Evolutionary conservation across 1,140 invertebrate species (phyloP).

Genomic region (Drosophila pallidifrons): DNA sequence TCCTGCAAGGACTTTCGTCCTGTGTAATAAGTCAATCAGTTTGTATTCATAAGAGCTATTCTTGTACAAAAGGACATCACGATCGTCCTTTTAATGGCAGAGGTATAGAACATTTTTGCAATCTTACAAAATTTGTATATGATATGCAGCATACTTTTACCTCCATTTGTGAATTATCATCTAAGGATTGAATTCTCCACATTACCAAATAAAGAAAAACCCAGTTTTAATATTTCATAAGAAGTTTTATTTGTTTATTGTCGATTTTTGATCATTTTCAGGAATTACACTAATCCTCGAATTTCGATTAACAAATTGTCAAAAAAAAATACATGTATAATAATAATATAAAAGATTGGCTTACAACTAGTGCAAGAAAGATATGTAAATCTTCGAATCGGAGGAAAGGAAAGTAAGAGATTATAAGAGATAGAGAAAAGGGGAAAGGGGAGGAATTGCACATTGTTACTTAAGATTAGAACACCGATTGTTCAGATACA

Average conservation of each 20-base stretch:
- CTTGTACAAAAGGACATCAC: background rate
- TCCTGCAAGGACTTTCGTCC: background rate
- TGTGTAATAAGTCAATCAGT: background rate
- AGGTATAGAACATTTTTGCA: background rate
- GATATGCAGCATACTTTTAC: no score
- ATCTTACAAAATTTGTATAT: background rate
- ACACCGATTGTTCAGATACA: constrained; percentile 34
- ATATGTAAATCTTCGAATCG: constrained; percentile 43
- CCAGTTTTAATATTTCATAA: constrained; percentile 39
- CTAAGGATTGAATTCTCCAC: no score
- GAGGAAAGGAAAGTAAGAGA: background rate
- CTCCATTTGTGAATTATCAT: no score
- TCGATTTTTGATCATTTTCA: constrained; percentile 34
- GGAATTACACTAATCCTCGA: constrained; percentile 62
- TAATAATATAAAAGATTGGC: constrained; percentile 22
- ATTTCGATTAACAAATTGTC: constrained; percentile 68
- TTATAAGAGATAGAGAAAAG: background rate
- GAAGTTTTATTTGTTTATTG: constrained; percentile 67
- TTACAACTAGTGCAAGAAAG: constrained; percentile 21
- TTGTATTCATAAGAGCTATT: background rate
- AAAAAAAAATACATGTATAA: constrained; percentile 53
- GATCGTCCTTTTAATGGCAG: background rate
- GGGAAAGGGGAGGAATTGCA: constrained; percentile 51
- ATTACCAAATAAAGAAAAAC: background rate
- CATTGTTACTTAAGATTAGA: constrained; percentile 56